Percentiles rank a stretch among this genome's conserved stretches.
phyloP scores from a whole-genome alignment of 2,113 vertebrate genomes.

The Arothron firmamentum region DNA sequence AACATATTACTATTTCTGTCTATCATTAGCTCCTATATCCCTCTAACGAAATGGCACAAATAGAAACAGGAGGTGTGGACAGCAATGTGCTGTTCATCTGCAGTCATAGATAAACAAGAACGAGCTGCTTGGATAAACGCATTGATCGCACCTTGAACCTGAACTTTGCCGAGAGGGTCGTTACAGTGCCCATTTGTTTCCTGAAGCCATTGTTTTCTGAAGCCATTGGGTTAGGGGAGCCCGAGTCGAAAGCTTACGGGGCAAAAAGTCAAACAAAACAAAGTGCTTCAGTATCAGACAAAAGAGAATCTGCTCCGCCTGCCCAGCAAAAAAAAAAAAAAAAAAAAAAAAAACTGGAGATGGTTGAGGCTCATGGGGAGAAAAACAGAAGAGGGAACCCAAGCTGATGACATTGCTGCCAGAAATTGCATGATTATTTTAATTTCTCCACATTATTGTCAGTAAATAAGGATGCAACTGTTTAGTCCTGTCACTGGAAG shows the following conservation, averaged over 20 bases:
- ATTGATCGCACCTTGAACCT: slow-evolving; percentile 49
- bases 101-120: slow-evolving; percentile 16
- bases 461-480: slow-evolving; percentile 10
- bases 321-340: slow-evolving; percentile 47
- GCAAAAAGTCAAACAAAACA: slow-evolving; percentile 61
- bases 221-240: slow-evolving; percentile 45
- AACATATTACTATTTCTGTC: too few relatives aligned
- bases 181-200: slow-evolving; percentile 57
- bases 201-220: slow-evolving; percentile 33
- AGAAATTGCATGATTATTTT: slow-evolving; percentile 15
- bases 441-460: slow-evolving; percentile 13
- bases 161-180: slow-evolving; percentile 45
- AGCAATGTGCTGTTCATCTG: background rate
- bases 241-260: slow-evolving; percentile 55
- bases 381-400: background rate
- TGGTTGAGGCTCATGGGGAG: background rate
- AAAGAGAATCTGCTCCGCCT: slow-evolving; percentile 36
- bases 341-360: too few relatives aligned
- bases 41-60: slow-evolving; percentile 41
- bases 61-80: slow-evolving; percentile 25
- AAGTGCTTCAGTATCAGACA: slow-evolving; percentile 50
- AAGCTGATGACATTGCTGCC: too few relatives aligned
- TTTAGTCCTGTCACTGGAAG: slow-evolving; percentile 15
- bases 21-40: slow-evolving; percentile 38
- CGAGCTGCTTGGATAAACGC: slow-evolving; percentile 46